Evolutionary conservation across 1,140 invertebrate species (phyloP).

Genomic region (Melitaea cinxia): DNA sequence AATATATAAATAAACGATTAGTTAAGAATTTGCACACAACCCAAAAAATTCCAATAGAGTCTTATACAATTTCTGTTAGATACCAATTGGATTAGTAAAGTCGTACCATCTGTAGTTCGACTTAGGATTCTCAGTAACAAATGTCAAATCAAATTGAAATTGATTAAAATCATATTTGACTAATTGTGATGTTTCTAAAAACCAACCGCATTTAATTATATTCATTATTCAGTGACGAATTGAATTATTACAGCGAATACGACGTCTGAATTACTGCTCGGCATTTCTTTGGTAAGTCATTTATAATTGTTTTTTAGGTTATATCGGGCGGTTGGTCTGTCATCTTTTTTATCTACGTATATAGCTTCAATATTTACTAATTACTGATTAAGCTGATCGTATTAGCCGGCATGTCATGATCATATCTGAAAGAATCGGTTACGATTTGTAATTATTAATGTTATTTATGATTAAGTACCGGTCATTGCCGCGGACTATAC

Average conservation of each 20-base stretch:
- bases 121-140: too few relatives aligned
- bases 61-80: too few relatives aligned
- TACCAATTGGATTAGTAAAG: too few relatives aligned
- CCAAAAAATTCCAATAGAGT: too few relatives aligned
- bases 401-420: background rate
- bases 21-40: too few relatives aligned
- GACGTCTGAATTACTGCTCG: background rate
- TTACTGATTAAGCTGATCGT: slow-evolving; percentile 6
- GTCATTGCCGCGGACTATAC: slow-evolving; percentile 1
- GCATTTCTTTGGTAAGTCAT: background rate
- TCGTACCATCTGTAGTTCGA: too few relatives aligned
- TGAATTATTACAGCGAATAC: background rate
- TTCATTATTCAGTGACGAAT: background rate
- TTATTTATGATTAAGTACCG: too few relatives aligned
- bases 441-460: slow-evolving; percentile 1
- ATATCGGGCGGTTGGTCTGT: background rate
- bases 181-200: slow-evolving; percentile 6
- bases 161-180: too few relatives aligned
- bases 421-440: slow-evolving; percentile 1
- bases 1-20: too few relatives aligned
- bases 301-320: slow-evolving; percentile 5
- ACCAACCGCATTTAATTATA: slow-evolving; percentile 9
- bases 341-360: background rate
- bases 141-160: slow-evolving; percentile 24
- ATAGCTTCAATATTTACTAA: slow-evolving; percentile 6